These are phyloP conservation scores for Kryptolebias ocellatus DNA, from an alignment of 2,797 vertebrate genomes.

Conservation along the genomic window DNA sequence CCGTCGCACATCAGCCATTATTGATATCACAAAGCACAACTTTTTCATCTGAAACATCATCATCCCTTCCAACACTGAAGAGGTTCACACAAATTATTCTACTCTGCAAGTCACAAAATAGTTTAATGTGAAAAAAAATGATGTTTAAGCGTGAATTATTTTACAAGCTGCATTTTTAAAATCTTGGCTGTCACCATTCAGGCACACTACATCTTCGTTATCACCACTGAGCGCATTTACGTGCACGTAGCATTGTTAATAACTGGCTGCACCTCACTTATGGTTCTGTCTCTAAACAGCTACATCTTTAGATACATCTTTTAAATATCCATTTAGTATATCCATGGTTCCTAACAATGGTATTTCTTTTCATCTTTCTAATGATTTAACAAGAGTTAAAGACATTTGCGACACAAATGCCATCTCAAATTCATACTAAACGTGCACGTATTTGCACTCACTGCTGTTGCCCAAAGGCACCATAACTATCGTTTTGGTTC, in stretches of 20 bases:
- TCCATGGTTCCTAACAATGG: constrained; percentile 9
- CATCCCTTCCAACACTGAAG: constrained; percentile 10
- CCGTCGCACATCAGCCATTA: constrained; percentile 25
- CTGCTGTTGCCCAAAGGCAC: constrained; percentile 6
- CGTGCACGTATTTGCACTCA: constrained; percentile 37
- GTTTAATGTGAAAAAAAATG: constrained; percentile 34
- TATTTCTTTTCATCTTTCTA: constrained; percentile 13
- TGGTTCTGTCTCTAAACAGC: constrained; percentile 11
- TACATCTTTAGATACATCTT: constrained; percentile 8
- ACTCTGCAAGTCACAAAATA: constrained; percentile 12
- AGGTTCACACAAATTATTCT: constrained; percentile 23
- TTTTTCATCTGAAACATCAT: constrained; percentile 13
- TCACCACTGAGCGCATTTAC: constrained; percentile 19
- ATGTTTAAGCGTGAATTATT: constrained; percentile 18
- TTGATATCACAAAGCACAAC: constrained; percentile 12
- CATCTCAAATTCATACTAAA: constrained; percentile 16
- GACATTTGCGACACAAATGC: constrained; percentile 9
- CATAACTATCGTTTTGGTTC: constrained; percentile 16
- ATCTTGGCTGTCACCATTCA: constrained; percentile 15
- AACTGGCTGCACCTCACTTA: constrained; percentile 8
- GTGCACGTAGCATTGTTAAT: constrained; percentile 27
- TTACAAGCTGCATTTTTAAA: constrained; percentile 18
- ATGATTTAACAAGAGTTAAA: constrained; percentile 16
- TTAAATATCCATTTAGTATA: constrained; percentile 31
- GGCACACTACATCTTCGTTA: constrained; percentile 17